Evolutionary conservation across 2,888 invertebrate genomes (phyloP), one percentile per base, ranked within the genome.

Genomic region (Agrypnus murinus): DNA sequence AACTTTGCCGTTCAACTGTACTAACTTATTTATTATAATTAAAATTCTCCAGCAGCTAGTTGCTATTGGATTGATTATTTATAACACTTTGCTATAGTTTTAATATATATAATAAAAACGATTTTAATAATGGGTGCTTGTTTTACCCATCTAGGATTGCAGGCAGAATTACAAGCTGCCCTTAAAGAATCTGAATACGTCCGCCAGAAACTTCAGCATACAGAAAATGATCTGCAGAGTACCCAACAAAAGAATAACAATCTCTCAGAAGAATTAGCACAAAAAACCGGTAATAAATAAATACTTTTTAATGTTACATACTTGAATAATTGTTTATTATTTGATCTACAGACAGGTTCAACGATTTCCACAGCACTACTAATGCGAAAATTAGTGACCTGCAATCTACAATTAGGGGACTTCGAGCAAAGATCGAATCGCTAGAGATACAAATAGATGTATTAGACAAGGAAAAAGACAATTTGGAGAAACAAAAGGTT

Each of bases 171-270:
- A 14, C 88, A 88, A 73, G 87, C 89, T n/a, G 90, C 92, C 0
- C 88, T 89, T 84, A 92, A 91, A 77, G 92, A 92, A 82, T 89
- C 90, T 1, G 92, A 92, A 80, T 83, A 88, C 74, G 87, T 90
- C 25, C 84, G 89, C 15, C 89, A 90, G 78, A 86, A 89, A 69
- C 87, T 92, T 76, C 85, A 88, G 19, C 88, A 89, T 2, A 81
- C 92, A 73, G 91, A 92, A 81, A 89, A 88, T 19, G 91, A 92
- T 74, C 84, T 92, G 34, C 79, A 87, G 0, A 88, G 87, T 0
- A 89, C 90, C 75, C 88, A 89, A 78, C 86, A 86, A 66, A 89
- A 89, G 79, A 91, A 91, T 60, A 86, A 86, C 0, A 88, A 89
- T 78, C 82, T 92, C 1, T 87, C 88, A 2, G 89, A 89, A 25